Base-by-base conservation (phyloP, 2,113 vertebrate genomes). In the Eurystomus gularis region DNA sequence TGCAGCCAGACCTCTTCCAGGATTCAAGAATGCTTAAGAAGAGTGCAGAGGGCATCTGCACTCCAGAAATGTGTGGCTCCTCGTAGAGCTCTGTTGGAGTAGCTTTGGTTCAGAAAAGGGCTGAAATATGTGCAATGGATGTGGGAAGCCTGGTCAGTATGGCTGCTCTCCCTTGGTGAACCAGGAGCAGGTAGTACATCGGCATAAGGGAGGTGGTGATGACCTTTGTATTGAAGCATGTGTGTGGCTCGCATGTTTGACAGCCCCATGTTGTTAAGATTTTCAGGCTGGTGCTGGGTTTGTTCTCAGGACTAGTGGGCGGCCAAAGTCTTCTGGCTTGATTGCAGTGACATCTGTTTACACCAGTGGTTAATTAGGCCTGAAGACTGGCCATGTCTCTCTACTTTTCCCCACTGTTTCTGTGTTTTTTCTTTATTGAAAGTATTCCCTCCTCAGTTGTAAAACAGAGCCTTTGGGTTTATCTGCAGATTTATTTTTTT, bases 361-460 rank as follows among this genome's bases (percentile, higher is more conserved):
- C 85, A 88, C 70, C 84, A 60, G 79, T 77, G 85, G 90, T 90
- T 97, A 93, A 96, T 95, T 94, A 94, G 78, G 39, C 93, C 80
- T 80, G 55, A 80, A 92, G 82, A 86, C 35, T 55, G 55, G 39
- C 90, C 68, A 66, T 77, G 51, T 84, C 69, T 60, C 76, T 90
- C 8, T 57, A 13, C 86, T 83, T 92, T 28, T 0, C 58, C 40
- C 37, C n/a, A 73, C 54, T 0, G 0, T 52, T 90, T 51, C 55
- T 71, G 39, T 86, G 37, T 37, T 58, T 80, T 88, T 68, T 77
- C 80, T 90, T 88, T 66, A 70, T 90, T 82, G 73, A 33, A 78
- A 86, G n/a, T 88, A 88, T 88, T 97, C 68, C 61, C 80, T 93
- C 39, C 61, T 55, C 2, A 0, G 35, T 7, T 75, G 33, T 86